phyloP scores from a whole-genome alignment of 2,888 invertebrate species.

The Pecten maximus region DNA sequence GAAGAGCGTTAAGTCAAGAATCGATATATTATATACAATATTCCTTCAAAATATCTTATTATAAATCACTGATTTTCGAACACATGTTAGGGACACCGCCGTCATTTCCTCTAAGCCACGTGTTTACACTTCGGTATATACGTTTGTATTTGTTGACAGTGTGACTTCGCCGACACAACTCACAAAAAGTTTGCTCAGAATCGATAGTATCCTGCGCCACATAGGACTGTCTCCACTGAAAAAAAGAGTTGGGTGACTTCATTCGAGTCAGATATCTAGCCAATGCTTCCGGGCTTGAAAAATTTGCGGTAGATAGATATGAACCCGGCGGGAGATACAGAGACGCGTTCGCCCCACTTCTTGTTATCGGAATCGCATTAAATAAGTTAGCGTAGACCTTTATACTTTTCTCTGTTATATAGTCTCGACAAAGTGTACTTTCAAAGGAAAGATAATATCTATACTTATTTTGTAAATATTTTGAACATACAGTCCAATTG shows the following conservation, averaged over 20 bases:
- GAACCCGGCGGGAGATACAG: not conserved
- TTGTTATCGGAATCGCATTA: not conserved
- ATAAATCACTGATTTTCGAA: not conserved
- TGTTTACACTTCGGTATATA: not conserved
- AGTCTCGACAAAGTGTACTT: not conserved
- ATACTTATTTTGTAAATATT: not conserved
- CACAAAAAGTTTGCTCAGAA: not conserved
- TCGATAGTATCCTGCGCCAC: not conserved
- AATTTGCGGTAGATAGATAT: not conserved
- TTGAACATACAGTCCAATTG: not conserved
- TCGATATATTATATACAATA: too few species aligned
- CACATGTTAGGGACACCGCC: not conserved
- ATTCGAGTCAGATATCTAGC: not conserved
- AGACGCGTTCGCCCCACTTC: not conserved
- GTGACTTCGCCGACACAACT: not conserved
- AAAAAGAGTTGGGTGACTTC: not conserved
- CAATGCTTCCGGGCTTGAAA: not conserved
- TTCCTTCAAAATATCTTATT: too few species aligned
- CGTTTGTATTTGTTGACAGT: not conserved
- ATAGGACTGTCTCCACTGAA: not conserved
- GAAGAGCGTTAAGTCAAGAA: too few species aligned
- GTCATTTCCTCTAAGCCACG: not conserved
- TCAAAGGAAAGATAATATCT: slow-evolving; percentile 9
- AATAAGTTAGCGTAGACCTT: not conserved
- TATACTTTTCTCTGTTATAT: not conserved